Evolutionary conservation across 1,140 invertebrate species (phyloP).

Genomic region (Nasonia longicornis): DNA sequence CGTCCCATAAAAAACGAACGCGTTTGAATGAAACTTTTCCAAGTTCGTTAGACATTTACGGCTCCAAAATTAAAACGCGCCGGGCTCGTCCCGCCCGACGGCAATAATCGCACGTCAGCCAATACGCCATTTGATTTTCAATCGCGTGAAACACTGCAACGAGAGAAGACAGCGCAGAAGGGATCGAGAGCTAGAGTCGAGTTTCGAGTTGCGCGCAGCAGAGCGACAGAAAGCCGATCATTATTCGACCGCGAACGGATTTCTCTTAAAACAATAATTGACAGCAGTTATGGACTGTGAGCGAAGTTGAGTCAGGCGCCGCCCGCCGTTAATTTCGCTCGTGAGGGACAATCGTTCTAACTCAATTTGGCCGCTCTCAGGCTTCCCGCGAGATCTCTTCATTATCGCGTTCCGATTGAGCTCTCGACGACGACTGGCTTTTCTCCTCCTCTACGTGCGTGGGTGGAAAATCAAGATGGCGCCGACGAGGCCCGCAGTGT

Average conservation of each 20-base stretch:
- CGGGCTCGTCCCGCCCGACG: no score
- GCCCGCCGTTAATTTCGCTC: constrained; percentile 34
- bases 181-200: no score
- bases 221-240: constrained; percentile 36
- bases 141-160: not conserved
- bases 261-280: constrained; percentile 43
- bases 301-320: not conserved
- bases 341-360: constrained; percentile 35
- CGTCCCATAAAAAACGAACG: no score
- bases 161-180: not conserved
- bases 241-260: constrained; percentile 41
- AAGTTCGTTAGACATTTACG: not conserved
- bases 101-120: constrained; percentile 2
- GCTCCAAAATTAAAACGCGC: not conserved
- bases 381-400: constrained; percentile 23
- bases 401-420: constrained; percentile 42
- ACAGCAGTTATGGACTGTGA: constrained; percentile 31
- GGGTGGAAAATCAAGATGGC: constrained; percentile 18
- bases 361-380: constrained; percentile 29
- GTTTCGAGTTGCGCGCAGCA: not conserved
- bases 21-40: no score
- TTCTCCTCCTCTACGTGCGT: not conserved
- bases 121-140: constrained; percentile 29
- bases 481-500: not conserved
- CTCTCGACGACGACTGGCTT: constrained; percentile 4